Conservation (phyloP, 2,113 vertebrate genomes). For the Apaloderma vittatum region DNA sequence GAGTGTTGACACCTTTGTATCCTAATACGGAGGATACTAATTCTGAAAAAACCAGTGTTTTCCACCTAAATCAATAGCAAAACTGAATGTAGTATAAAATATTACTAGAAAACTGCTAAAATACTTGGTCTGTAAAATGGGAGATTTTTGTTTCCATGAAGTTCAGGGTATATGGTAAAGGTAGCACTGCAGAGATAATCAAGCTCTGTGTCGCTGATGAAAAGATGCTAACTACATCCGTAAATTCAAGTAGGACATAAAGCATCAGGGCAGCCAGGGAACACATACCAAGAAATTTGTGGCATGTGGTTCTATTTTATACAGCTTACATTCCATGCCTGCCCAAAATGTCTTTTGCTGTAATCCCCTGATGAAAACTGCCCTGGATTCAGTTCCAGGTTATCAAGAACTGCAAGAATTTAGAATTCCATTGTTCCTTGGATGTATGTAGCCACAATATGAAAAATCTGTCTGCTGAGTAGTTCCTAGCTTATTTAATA, state of each 20-base stretch:
- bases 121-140: background rate
- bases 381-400: background rate
- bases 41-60: background rate
- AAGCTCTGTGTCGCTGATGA: background rate
- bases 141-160: background rate
- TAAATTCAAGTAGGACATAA: background rate
- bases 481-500: background rate
- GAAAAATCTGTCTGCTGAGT: background rate
- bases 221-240: background rate
- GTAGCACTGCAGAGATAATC: background rate
- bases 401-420: background rate
- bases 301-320: slow-evolving; percentile 3
- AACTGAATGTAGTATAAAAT: background rate
- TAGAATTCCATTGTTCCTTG: background rate
- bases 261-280: background rate
- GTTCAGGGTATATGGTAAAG: background rate
- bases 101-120: background rate
- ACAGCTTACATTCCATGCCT: background rate
- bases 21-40: background rate
- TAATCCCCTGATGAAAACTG: background rate
- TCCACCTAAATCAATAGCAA: background rate
- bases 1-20: background rate
- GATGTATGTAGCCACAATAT: background rate
- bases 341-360: background rate
- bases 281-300: background rate